These are phyloP conservation scores for Sylvilagus bachmani DNA, from an alignment of 2,113 vertebrate species.

Conservation along the genomic window DNA sequence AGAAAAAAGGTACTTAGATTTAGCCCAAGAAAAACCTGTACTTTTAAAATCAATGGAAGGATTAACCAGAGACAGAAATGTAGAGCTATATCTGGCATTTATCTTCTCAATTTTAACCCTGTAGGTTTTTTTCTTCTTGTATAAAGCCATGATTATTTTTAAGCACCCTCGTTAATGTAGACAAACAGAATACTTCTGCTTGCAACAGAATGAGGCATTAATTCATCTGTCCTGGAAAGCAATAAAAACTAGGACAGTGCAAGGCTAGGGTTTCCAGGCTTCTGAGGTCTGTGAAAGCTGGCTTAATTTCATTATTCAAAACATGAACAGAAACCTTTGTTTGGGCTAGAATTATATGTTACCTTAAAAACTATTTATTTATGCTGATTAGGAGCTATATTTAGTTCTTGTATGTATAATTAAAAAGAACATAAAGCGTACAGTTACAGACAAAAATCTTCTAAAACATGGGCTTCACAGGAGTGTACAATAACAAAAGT, in stretches of 20 bases:
- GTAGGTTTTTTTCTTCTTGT: not conserved
- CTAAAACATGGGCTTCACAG: not conserved
- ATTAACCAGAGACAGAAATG: not conserved
- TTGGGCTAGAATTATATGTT: not conserved
- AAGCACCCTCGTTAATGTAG: constrained; percentile 28
- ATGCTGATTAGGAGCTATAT: not conserved
- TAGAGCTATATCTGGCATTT: not conserved
- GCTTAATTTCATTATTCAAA: constrained; percentile 32
- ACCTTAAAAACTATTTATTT: not conserved
- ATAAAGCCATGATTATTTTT: constrained; percentile 14
- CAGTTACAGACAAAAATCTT: not conserved
- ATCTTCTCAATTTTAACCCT: not conserved
- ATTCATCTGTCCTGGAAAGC: not conserved
- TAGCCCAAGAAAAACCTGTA: not conserved
- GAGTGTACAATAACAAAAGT: constrained; percentile 21
- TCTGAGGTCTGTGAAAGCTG: not conserved
- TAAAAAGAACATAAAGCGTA: not conserved
- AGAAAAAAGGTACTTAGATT: constrained; percentile 44
- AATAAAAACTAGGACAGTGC: not conserved
- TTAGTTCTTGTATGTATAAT: not conserved
- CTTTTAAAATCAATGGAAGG: not conserved
- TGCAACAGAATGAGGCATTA: not conserved
- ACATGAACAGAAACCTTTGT: constrained; percentile 43
- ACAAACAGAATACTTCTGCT: not conserved
- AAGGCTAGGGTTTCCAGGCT: not conserved